These are phyloP conservation scores for Acanthurus lineatus DNA, from an alignment of 2,797 vertebrate genomes.

Conservation along the genomic window DNA sequence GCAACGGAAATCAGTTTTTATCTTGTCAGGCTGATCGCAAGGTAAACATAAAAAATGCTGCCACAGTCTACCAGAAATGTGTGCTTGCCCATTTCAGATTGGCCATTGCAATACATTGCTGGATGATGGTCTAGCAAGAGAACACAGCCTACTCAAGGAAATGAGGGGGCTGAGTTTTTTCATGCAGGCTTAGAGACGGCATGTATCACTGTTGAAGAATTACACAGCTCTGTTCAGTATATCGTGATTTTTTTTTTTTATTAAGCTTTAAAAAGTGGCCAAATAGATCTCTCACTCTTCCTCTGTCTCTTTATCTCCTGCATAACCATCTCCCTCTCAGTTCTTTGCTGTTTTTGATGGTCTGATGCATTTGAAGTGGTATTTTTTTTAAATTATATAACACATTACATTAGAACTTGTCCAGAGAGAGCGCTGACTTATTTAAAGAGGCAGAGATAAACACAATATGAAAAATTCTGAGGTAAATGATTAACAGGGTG, in stretches of 20 bases:
- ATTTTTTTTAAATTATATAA: slow-evolving; percentile 11
- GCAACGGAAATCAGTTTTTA: background rate
- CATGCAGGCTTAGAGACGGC: background rate
- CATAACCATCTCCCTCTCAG: slow-evolving; percentile 3
- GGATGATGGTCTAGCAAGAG: background rate
- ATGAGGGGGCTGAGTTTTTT: background rate
- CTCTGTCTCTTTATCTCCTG: background rate
- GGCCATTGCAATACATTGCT: background rate
- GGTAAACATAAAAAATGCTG: background rate
- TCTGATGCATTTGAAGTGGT: slow-evolving; percentile 24
- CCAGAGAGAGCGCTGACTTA: slow-evolving; percentile 14
- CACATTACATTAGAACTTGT: slow-evolving; percentile 2
- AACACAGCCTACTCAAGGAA: too few species aligned
- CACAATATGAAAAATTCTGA: slow-evolving; percentile 26
- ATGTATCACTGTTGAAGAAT: background rate
- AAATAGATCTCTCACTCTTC: background rate
- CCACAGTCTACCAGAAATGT: background rate
- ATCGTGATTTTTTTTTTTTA: background rate
- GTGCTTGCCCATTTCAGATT: background rate
- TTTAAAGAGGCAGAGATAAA: slow-evolving; percentile 26
- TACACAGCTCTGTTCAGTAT: background rate
- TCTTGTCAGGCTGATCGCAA: background rate
- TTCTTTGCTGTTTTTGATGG: slow-evolving; percentile 31
- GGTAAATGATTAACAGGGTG: slow-evolving; percentile 35
- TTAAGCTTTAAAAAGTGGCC: background rate